A percentile compares a stretch with the other conserved stretches of the same genome.
Evolutionary conservation across 2,888 invertebrate genomes (phyloP).

Genomic region (Caenorhabditis sp.): DNA sequence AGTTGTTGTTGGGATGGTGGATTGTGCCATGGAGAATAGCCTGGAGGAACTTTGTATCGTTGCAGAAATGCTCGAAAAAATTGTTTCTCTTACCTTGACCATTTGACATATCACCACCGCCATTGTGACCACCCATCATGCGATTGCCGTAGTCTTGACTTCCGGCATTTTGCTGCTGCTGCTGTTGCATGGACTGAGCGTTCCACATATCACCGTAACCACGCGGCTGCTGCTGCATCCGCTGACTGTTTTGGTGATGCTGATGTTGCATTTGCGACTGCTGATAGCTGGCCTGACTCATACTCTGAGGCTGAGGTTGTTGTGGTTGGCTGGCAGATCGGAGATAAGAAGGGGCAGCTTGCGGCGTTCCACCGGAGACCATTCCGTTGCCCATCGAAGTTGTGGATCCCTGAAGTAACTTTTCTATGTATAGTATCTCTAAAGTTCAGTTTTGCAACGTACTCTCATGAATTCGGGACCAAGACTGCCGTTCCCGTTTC

Average conservation of each 20-base stretch:
- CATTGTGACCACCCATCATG: conserved; percentile 48
- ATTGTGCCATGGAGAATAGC: conserved; percentile 49
- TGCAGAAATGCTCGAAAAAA: background rate
- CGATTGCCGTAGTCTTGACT: conserved; percentile 43
- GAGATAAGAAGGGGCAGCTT: conserved; percentile 13
- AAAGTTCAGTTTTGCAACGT: conserved; percentile 6
- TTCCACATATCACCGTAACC: conserved; percentile 50
- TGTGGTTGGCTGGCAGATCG: conserved; percentile 35
- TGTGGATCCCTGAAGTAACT: conserved; percentile 19
- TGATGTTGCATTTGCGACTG: conserved; percentile 58
- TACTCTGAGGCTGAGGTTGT: conserved; percentile 7
- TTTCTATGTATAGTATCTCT: background rate
- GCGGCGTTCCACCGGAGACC: background rate
- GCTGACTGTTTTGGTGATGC: conserved; percentile 50
- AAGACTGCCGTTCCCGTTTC: conserved; percentile 39
- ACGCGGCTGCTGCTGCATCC: conserved; percentile 48
- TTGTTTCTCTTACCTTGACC: conserved; percentile 26
- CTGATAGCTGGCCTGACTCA: conserved; percentile 27
- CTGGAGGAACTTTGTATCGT: conserved; percentile 22
- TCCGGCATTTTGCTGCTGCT: conserved; percentile 24
- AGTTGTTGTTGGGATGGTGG: conserved; percentile 43
- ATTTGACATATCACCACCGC: conserved; percentile 43
- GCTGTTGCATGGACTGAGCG: conserved; percentile 34
- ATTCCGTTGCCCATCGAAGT: conserved; percentile 16
- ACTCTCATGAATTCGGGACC: conserved; percentile 51